phyloP scores from a whole-genome alignment of 2,113 vertebrate genomes.

The Agapornis roseicollis region DNA sequence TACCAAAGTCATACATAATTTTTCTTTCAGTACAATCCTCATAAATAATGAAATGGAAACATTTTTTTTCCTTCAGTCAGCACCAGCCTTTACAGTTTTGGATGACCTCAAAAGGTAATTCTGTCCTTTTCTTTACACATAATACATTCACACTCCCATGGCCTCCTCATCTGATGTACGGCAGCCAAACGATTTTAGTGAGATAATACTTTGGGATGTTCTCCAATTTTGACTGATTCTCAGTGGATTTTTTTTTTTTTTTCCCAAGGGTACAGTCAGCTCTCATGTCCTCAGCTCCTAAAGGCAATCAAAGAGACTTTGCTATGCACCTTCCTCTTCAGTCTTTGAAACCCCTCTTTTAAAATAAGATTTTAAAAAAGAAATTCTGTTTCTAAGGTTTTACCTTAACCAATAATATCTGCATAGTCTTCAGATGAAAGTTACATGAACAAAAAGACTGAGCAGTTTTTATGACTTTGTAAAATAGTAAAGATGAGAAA shows the following conservation, averaged over 20 bases:
- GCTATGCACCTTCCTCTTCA: not conserved
- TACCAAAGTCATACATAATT: not conserved
- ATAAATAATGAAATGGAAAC: not conserved
- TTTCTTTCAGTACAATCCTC: not conserved
- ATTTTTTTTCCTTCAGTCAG: not conserved
- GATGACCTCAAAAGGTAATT: not conserved
- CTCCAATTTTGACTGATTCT: constrained; percentile 32
- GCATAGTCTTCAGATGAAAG: not conserved
- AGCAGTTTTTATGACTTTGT: not conserved
- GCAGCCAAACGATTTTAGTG: constrained; percentile 12
- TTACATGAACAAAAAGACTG: not conserved
- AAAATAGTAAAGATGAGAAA: not conserved
- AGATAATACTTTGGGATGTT: constrained; percentile 13
- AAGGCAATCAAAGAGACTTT: constrained; percentile 9
- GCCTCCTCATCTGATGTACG: not conserved
- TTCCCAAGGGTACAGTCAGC: not conserved
- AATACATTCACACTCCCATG: not conserved
- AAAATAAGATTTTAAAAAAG: not conserved
- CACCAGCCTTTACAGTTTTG: not conserved
- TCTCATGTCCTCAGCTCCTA: not conserved
- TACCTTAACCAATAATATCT: not conserved
- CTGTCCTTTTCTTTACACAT: not conserved
- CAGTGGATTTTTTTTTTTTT: constrained; percentile 3
- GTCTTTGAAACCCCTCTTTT: not conserved
- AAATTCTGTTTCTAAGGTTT: not conserved